These are phyloP conservation scores for Narcine bancroftii DNA, from an alignment of 2,113 vertebrate genomes.

Conservation along the genomic window DNA sequence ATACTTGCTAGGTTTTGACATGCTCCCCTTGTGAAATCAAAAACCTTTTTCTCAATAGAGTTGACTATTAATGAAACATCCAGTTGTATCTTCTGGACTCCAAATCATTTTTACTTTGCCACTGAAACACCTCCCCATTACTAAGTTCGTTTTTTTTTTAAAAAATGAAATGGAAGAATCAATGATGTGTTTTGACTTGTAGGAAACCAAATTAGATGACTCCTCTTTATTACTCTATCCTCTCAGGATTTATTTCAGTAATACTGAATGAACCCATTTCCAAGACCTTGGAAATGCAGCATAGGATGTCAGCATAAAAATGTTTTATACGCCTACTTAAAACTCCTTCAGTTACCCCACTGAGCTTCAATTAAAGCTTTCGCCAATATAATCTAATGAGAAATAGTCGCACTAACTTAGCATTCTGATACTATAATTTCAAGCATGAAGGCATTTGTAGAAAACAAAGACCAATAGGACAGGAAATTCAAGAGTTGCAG, in stretches of 20 bases:
- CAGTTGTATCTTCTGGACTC: background rate
- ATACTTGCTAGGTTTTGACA: background rate
- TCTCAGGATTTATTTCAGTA: background rate
- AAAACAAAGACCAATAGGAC: background rate
- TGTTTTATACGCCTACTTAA: background rate
- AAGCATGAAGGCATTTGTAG: background rate
- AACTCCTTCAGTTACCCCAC: background rate
- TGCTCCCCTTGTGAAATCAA: conserved; percentile 8
- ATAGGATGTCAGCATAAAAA: background rate
- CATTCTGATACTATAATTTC: background rate
- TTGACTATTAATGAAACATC: background rate
- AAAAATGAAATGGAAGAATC: background rate
- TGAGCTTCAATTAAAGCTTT: background rate
- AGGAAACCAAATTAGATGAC: background rate
- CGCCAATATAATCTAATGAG: background rate
- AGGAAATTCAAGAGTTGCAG: background rate
- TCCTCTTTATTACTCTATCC: background rate
- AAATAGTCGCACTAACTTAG: background rate
- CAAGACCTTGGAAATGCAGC: background rate
- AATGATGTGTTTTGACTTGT: background rate
- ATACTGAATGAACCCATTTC: background rate
- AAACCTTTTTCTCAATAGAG: conserved; percentile 4
- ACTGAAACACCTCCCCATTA: background rate
- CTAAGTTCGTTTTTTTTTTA: background rate
- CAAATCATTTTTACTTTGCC: background rate